phyloP scores from a whole-genome alignment of 2,113 vertebrate genomes.

The Addax nasomaculatus region DNA sequence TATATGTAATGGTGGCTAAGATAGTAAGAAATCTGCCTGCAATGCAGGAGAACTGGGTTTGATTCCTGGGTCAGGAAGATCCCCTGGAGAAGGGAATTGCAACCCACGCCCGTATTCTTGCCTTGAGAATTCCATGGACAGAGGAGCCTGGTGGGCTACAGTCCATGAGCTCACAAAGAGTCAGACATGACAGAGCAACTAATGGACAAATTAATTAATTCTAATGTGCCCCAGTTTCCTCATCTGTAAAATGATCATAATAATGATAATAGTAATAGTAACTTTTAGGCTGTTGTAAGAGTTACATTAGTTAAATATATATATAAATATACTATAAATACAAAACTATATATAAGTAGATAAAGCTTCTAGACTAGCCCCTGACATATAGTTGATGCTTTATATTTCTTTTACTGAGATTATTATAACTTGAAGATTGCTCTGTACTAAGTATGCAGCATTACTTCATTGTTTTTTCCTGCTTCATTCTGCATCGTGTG shows the following conservation, averaged over 20 bases:
- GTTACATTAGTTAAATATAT: background rate
- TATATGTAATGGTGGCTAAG: background rate
- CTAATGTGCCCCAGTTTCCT: background rate
- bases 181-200: background rate
- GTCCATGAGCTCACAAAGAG: background rate
- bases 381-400: background rate
- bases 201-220: background rate
- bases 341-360: background rate
- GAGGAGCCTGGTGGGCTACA: background rate
- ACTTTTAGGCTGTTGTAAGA: background rate
- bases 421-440: background rate
- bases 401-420: background rate
- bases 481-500: background rate
- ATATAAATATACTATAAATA: background rate
- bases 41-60: background rate
- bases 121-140: background rate
- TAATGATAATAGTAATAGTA: background rate
- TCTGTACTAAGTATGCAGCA: background rate
- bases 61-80: background rate
- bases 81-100: background rate
- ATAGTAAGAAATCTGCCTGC: background rate
- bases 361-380: background rate
- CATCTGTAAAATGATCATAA: background rate
- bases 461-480: background rate
- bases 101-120: background rate